These are phyloP conservation scores for Oryzias woworae DNA, from an alignment of 2,113 vertebrate species.

Conservation along the genomic window DNA sequence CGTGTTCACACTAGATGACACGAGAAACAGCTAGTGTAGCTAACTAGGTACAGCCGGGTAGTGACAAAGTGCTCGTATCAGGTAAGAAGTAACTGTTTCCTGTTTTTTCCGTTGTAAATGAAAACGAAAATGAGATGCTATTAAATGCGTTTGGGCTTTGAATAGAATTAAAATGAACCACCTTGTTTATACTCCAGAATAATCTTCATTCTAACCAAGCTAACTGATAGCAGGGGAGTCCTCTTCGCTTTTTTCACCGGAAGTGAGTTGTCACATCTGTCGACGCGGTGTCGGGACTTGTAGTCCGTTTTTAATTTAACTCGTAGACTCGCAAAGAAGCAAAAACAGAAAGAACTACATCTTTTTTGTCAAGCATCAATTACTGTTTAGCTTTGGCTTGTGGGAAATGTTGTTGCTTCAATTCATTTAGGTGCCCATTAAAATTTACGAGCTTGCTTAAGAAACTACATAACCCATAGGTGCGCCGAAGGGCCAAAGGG, in stretches of 20 bases:
- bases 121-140: not conserved
- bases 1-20: slow-evolving; percentile 73
- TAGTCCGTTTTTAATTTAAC: slow-evolving; percentile 49
- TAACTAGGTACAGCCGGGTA: slow-evolving; percentile 74
- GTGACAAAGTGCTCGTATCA: slow-evolving; percentile 78
- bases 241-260: slow-evolving; percentile 58
- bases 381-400: not conserved
- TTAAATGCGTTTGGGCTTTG: too few relatives aligned
- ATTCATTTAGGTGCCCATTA: not conserved
- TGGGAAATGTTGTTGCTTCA: slow-evolving; percentile 52
- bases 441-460: not conserved
- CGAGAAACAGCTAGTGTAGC: slow-evolving; percentile 57
- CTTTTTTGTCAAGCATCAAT: not conserved
- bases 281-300: slow-evolving; percentile 54
- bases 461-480: slow-evolving; percentile 66
- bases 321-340: fast-evolving
- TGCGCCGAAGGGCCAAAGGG: slow-evolving; percentile 46
- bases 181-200: not conserved
- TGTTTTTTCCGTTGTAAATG: slow-evolving; percentile 4
- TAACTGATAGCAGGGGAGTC: slow-evolving; percentile 41
- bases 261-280: slow-evolving; percentile 80
- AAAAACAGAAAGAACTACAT: slow-evolving; percentile 52
- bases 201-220: slow-evolving; percentile 17
- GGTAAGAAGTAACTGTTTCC: slow-evolving; percentile 66
- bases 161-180: too few relatives aligned